These are phyloP conservation scores for Xanthorhoe spadicearia DNA, from an alignment of 2,888 invertebrate genomes.

Conservation along the genomic window DNA sequence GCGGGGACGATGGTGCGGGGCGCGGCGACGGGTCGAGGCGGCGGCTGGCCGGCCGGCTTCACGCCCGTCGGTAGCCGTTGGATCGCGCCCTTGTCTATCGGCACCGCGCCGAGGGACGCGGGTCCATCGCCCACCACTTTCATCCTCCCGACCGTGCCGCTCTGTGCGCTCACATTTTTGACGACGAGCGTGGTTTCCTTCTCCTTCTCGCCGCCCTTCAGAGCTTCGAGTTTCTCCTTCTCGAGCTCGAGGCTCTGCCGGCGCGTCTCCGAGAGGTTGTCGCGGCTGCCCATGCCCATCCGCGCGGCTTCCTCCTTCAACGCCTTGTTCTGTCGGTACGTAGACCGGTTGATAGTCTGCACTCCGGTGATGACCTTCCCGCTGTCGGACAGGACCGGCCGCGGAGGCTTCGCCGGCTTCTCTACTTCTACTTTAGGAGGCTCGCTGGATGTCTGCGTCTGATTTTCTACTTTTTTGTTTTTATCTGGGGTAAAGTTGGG, in stretches of 20 bases:
- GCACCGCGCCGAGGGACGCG: constrained; percentile 59
- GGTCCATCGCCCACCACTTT: constrained; percentile 76
- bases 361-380: constrained; percentile 81
- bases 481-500: constrained; percentile 85
- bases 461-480: constrained; percentile 62
- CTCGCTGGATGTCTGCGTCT: constrained; percentile 47
- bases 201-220: constrained; percentile 51
- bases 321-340: constrained; percentile 81
- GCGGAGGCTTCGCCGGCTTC: constrained; percentile 87
- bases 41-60: constrained; percentile 84
- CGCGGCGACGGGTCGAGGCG: constrained; percentile 77
- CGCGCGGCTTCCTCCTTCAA: constrained; percentile 75
- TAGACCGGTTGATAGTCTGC: constrained; percentile 86
- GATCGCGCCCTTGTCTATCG: constrained; percentile 52
- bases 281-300: constrained; percentile 64
- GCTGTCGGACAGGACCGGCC: constrained; percentile 82
- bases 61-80: constrained; percentile 51
- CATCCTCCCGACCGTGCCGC: constrained; percentile 73
- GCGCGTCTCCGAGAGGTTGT: constrained; percentile 73
- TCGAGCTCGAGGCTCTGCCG: constrained; percentile 84
- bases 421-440: constrained; percentile 60
- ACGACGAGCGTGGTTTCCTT: constrained; percentile 63
- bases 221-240: constrained; percentile 73
- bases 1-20: constrained; percentile 72
- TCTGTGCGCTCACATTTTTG: constrained; percentile 75